A percentile compares a stretch with the other conserved stretches of the same genome.
Evolutionary conservation across 2,113 vertebrate genomes (phyloP).

Genomic region (Xiphophorus maculatus): DNA sequence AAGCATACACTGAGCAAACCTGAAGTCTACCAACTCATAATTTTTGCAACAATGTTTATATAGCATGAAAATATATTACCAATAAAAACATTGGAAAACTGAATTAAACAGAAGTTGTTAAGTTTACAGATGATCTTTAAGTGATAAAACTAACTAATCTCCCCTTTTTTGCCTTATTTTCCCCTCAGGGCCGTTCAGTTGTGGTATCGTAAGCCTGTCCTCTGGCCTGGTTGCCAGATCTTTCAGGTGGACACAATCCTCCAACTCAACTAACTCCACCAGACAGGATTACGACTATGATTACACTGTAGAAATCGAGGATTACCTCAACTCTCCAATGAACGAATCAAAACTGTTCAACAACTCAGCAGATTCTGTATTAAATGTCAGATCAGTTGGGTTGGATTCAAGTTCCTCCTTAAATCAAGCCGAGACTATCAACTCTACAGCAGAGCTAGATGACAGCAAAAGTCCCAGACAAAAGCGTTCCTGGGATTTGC

Average conservation of each 20-base stretch:
- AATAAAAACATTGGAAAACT: not conserved
- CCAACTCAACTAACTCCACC: not conserved
- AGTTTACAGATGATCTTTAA: not conserved
- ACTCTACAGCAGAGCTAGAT: not conserved
- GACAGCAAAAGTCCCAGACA: not conserved
- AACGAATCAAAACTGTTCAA: not conserved
- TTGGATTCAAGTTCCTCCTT: not conserved
- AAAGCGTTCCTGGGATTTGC: conserved; percentile 24
- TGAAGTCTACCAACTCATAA: not conserved
- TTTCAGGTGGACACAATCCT: not conserved
- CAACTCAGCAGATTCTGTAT: not conserved
- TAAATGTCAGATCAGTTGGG: not conserved
- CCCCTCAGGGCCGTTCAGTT: conserved; percentile 69
- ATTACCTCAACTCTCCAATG: not conserved
- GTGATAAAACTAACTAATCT: not conserved
- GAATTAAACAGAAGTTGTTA: not conserved
- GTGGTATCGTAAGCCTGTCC: conserved; percentile 56
- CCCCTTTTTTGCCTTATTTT: not conserved
- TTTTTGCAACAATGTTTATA: not conserved
- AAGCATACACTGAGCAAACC: too few relatives aligned
- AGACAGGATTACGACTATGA: not conserved
- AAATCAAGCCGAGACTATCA: conserved; percentile 4
- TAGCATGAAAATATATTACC: not conserved
- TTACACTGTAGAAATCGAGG: conserved; percentile 8
- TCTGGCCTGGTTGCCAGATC: conserved; percentile 13